Evolutionary conservation across 2,888 invertebrate genomes (phyloP).

Genomic region (Blastobasis adustella): DNA sequence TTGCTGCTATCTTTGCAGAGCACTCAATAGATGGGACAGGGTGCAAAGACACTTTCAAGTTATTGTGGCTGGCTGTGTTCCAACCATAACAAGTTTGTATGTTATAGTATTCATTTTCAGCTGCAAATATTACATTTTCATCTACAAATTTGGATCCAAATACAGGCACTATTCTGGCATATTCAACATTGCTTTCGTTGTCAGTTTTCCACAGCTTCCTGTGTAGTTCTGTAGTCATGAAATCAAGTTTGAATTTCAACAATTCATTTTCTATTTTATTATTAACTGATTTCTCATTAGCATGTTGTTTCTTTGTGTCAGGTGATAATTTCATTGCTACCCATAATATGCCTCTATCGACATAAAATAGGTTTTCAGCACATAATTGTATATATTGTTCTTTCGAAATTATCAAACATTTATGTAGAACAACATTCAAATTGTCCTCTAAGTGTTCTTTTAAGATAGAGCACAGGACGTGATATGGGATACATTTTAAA

Average conservation of each 20-base stretch:
- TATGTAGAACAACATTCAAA: conserved; percentile 39
- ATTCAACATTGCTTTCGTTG: conserved; percentile 27
- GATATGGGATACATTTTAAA: conserved; percentile 40
- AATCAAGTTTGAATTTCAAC: conserved; percentile 41
- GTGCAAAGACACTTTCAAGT: conserved; percentile 44
- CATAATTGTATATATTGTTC: conserved; percentile 54
- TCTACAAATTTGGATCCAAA: conserved; percentile 41
- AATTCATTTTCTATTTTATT: conserved; percentile 20
- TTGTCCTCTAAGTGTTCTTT: conserved; percentile 40
- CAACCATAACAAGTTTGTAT: conserved; percentile 38
- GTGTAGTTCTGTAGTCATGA: conserved; percentile 52
- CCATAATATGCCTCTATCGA: conserved; percentile 63
- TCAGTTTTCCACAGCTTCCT: conserved; percentile 47
- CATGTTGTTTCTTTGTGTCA: conserved; percentile 36
- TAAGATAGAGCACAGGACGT: conserved; percentile 32
- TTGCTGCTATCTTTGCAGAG: conserved; percentile 56
- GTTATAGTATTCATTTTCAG: conserved; percentile 54
- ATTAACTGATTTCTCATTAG: conserved; percentile 19
- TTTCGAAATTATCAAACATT: conserved; percentile 55
- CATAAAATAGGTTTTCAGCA: conserved; percentile 61
- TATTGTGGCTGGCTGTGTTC: not conserved
- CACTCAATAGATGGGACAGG: conserved; percentile 47
- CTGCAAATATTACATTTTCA: conserved; percentile 37
- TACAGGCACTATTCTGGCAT: conserved; percentile 52
- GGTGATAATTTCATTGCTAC: conserved; percentile 45